phyloP scores from a whole-genome alignment of 1,140 invertebrate genomes.

The Drosophila ogumai region DNA sequence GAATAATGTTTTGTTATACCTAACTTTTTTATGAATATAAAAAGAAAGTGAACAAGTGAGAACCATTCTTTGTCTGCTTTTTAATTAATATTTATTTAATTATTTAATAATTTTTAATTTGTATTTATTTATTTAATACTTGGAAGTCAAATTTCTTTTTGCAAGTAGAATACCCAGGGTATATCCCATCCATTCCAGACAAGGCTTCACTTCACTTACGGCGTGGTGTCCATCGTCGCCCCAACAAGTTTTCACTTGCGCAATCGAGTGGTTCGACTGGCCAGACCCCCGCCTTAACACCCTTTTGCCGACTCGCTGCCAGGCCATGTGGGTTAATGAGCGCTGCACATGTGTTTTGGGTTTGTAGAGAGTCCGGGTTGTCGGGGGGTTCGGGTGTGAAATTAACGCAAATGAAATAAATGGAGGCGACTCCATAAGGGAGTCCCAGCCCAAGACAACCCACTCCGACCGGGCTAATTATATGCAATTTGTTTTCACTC shows the following conservation, averaged over 20 bases:
- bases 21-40: no score
- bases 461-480: slow-evolving; percentile 38
- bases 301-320: slow-evolving; percentile 14
- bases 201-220: slow-evolving; percentile 18
- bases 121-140: not conserved
- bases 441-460: slow-evolving; percentile 11
- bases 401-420: slow-evolving; percentile 53
- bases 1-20: not conserved
- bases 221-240: slow-evolving; percentile 35
- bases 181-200: slow-evolving; percentile 10
- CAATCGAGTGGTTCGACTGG: slow-evolving; percentile 44
- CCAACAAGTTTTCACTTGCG: slow-evolving; percentile 54
- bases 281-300: slow-evolving; percentile 29
- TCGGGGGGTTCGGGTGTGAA: slow-evolving; percentile 21
- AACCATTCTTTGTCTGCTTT: no score
- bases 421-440: slow-evolving; percentile 31
- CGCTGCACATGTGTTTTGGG: slow-evolving; percentile 31
- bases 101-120: no score
- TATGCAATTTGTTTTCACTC: slow-evolving; percentile 57
- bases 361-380: not conserved
- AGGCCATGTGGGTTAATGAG: slow-evolving; percentile 49
- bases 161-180: slow-evolving; percentile 21
- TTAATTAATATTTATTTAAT: not conserved
- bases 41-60: no score
- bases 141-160: not conserved